Evolutionary conservation across 92 coral and sea anemone species (phyloP).

Genomic region (Palythoa heliodiscus): DNA sequence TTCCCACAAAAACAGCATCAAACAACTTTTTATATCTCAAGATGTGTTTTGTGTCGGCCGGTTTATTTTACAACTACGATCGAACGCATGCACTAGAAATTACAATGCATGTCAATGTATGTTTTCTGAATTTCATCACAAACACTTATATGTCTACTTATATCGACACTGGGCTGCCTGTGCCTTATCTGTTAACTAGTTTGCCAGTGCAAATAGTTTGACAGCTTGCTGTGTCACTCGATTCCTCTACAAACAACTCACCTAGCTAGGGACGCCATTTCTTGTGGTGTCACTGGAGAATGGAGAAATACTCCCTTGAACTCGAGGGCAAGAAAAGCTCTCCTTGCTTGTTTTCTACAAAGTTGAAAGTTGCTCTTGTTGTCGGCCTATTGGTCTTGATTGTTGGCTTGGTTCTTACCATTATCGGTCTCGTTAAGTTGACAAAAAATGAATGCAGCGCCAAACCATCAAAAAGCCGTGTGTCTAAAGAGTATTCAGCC

Average conservation of each 20-base stretch:
- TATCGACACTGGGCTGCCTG: too few relatives aligned
- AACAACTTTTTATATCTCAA: too few relatives aligned
- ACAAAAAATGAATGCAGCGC: constrained; percentile 3
- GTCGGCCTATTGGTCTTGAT: constrained; percentile 57
- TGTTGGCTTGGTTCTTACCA: constrained; percentile 71
- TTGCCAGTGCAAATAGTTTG: too few relatives aligned
- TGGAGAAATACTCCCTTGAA: constrained; percentile 19
- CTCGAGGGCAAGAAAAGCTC: constrained; percentile 8
- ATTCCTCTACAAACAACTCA: not conserved
- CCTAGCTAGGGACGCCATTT: not conserved
- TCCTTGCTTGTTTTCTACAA: constrained; percentile 9
- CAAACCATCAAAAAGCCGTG: not conserved
- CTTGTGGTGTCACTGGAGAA: not conserved
- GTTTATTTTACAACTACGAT: too few relatives aligned
- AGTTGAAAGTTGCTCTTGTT: constrained; percentile 47
- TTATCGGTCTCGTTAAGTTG: constrained; percentile 53
- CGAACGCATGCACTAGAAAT: too few relatives aligned
- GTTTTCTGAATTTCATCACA: too few relatives aligned
- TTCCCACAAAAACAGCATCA: too few relatives aligned
- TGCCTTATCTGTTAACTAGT: too few relatives aligned
- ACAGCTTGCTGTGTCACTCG: not conserved
- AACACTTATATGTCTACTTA: too few relatives aligned
- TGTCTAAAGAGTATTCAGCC: constrained; percentile 56
- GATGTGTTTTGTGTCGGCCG: too few relatives aligned
- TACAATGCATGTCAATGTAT: too few relatives aligned